phyloP scores from a whole-genome alignment of 1,140 invertebrate species.

The Cardiocondyla obscurior region DNA sequence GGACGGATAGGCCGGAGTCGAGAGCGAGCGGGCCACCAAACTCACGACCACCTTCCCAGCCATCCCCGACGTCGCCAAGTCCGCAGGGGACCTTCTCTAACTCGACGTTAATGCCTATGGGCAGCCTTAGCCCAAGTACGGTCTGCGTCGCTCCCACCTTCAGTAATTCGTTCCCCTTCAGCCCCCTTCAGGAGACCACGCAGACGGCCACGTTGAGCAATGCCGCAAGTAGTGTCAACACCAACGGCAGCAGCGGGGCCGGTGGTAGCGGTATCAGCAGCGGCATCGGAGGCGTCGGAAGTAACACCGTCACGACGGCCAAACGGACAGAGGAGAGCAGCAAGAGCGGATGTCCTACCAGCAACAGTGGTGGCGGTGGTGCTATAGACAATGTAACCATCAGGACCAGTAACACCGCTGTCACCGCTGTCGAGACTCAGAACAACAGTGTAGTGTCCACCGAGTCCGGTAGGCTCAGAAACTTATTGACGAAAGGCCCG shows the following conservation, averaged over 20 bases:
- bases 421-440: slow-evolving; percentile 63
- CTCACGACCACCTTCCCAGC: slow-evolving; percentile 84
- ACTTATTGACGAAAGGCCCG: slow-evolving; percentile 86
- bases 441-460: slow-evolving; percentile 76
- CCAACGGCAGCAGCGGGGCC: slow-evolving; percentile 49
- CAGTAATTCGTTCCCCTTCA: slow-evolving; percentile 86
- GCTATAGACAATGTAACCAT: slow-evolving; percentile 13
- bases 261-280: slow-evolving; percentile 7
- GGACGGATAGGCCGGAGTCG: slow-evolving; percentile 85
- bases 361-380: background rate
- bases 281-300: background rate
- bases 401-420: slow-evolving; percentile 5
- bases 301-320: slow-evolving; percentile 22
- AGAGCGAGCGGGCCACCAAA: slow-evolving; percentile 84
- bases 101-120: slow-evolving; percentile 74
- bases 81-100: slow-evolving; percentile 73
- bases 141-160: slow-evolving; percentile 78
- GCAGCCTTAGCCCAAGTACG: slow-evolving; percentile 80
- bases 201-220: slow-evolving; percentile 69
- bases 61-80: slow-evolving; percentile 79
- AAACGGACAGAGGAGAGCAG: slow-evolving; percentile 41
- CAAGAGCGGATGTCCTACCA: slow-evolving; percentile 51
- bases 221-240: slow-evolving; percentile 41
- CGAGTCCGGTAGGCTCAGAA: slow-evolving; percentile 88
- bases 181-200: slow-evolving; percentile 84